Evolutionary conservation across 1,140 invertebrate species (phyloP), one percentile per base, ranked within the genome.

Genomic region (Riptortus pedestris): DNA sequence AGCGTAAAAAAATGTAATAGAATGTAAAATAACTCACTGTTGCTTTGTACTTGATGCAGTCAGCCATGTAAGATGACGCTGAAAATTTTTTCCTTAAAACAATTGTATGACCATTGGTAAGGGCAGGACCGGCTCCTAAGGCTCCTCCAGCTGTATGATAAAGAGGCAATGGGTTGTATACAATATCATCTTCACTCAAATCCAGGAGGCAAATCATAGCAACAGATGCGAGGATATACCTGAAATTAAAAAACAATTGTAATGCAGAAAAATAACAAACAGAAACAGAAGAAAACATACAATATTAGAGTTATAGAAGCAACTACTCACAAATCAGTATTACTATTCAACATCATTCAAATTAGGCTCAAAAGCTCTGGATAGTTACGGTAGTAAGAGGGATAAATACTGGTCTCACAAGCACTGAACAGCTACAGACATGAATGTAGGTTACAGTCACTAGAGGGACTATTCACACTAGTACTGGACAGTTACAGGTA

Each of bases 81-180:
- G 87, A 90, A 74, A 91, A 91, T 73, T 88, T 89, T 16, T 75
- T 77, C 66, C 82, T 73, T 5, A 90, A 73, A 22, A 85, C 84
- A 66, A 81, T 77, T 11, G 83, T 81, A 45, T 77, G 79, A 45
- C 87, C 88, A 69, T 74, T 74, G 5, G 82, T 66, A 5, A 91
- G 69, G 12, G 80, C 78, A 70, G 83, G 81, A 20, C 84, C 81
- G 16, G 80, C 77, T 28, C 83, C 80, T 14, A 83, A 70, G 58
- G 80, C 69, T 43, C 86, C 87, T 64, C 84, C 84, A 52, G 83
- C 79, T 33, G 82, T 80, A 70, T 88, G 86, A 72, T 88, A 87
- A 12, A 88, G 72, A 22, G 86, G 86, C 67, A 87, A 77, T 5
- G 81, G 77, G 69, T 82, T 80, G 72, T 87, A 88, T 38, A 80